Evolutionary conservation across 2,888 invertebrate genomes (phyloP), one percentile per base, ranked within the genome.

Genomic region (Nemapogon koenigi): DNA sequence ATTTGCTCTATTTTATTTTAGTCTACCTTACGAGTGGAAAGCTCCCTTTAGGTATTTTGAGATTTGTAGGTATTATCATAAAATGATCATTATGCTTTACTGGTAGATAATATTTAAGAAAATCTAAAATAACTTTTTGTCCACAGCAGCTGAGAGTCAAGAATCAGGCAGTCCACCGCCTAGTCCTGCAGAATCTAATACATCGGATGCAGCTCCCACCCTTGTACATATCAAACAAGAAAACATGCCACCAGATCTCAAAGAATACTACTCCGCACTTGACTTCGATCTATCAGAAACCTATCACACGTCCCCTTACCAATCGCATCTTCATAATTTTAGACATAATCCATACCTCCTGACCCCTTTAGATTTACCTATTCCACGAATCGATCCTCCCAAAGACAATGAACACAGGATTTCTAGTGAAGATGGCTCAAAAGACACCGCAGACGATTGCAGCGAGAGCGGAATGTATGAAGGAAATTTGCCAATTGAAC

Each of bases 401-500:
- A 64, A 63, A 30, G 59, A 62, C 2, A 63, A 61, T 42, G 64
- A 68, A 26, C 52, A 51, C n/a, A 43, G 40, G 3, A 66, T 63
- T 47, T 64, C 66, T 15, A 59, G 64, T 1, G 58, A 61, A 37
- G 39, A 51, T 3, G 50, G 43, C 36, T 50, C 53, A 1, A 43
- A 43, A 22, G 66, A 68, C 10, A 51, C 53, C 11, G 11, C n/a
- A 14, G 30, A 31, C 10, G 28, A 26, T 26, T 18, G 16, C 7
- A 30, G n/a, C 18, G 30, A 32, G 8, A 16, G 19, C 13, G 35
- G 49, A 51, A 35, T 57, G 60, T 18, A 46, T 55, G 45, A 35
- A 6, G 18, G 17, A 17, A 71, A 75, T 45, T 47, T 85, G 37
- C 85, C 85, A 1, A 69, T 61, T 41, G 87, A 88, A 59, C 62